phyloP scores from a whole-genome alignment of 2,888 invertebrate species.

The Rhogogaster chlorosoma region DNA sequence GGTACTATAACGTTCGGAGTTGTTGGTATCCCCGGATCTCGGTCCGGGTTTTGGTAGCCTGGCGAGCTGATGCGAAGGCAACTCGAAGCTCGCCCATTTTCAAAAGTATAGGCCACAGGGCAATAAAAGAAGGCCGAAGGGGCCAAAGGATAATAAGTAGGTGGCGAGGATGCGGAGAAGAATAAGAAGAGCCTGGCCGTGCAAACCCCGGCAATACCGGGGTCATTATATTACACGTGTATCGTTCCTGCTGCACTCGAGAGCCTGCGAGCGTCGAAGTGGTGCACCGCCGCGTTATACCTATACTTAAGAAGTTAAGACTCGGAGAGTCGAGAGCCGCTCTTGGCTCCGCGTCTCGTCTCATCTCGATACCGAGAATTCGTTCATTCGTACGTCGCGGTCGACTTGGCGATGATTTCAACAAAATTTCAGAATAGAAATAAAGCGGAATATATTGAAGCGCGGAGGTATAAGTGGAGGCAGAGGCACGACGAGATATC shows the following conservation, averaged over 20 bases:
- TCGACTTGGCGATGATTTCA: not conserved
- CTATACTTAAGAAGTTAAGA: slow-evolving; percentile 10
- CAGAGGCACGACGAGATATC: too few species aligned
- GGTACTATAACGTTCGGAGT: too few species aligned
- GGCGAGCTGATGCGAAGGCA: not conserved
- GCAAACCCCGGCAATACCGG: slow-evolving; percentile 18
- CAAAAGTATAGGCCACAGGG: not conserved
- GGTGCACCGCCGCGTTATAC: not conserved
- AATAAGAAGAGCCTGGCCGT: not conserved
- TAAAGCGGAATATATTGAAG: not conserved
- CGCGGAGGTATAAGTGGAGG: too few species aligned
- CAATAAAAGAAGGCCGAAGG: slow-evolving; percentile 12
- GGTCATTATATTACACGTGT: slow-evolving; percentile 34
- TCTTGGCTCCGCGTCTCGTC: not conserved
- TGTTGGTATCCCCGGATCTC: too few species aligned
- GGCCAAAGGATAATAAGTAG: slow-evolving; percentile 30
- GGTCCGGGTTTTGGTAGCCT: too few species aligned
- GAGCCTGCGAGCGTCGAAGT: not conserved
- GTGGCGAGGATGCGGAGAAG: slow-evolving; percentile 10
- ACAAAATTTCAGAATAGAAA: not conserved
- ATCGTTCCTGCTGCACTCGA: slow-evolving; percentile 1
- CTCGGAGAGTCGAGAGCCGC: not conserved
- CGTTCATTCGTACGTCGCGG: not conserved
- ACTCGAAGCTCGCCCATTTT: not conserved
- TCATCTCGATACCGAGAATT: slow-evolving; percentile 1